Conservation (phyloP, 2,797 vertebrate species). For the Scyliorhinus canicula region DNA sequence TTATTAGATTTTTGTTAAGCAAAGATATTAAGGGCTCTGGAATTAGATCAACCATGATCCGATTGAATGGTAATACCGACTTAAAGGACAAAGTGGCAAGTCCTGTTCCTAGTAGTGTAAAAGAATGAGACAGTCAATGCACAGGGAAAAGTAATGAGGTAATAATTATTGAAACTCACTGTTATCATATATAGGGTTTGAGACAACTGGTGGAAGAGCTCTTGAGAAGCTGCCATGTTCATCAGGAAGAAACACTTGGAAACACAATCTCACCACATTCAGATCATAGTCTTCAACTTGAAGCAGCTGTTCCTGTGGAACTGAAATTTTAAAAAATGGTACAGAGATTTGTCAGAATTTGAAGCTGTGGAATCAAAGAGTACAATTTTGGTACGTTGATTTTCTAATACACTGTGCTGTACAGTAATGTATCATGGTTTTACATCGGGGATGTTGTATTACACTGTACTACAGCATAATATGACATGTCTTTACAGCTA, state of each 20-base stretch:
- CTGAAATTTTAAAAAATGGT: constrained; percentile 52
- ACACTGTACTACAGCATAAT: background rate
- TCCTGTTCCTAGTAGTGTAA: background rate
- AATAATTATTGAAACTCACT: constrained; percentile 60
- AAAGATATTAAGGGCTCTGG: too few relatives aligned
- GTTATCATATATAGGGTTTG: constrained; percentile 97
- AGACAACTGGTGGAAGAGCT: constrained; percentile 73
- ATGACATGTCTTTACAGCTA: background rate
- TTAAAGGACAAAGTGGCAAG: background rate
- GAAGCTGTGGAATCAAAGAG: background rate
- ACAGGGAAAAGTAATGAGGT: background rate
- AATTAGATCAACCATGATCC: too few relatives aligned
- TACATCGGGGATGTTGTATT: background rate
- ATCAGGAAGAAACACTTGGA: constrained; percentile 86
- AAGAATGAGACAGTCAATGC: background rate
- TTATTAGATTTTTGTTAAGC: too few relatives aligned
- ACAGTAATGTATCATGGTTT: background rate
- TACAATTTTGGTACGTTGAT: background rate
- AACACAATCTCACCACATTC: constrained; percentile 93
- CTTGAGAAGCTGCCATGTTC: constrained; percentile 71
- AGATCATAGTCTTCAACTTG: constrained; percentile 89
- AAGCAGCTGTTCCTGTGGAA: constrained; percentile 79
- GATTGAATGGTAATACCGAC: too few relatives aligned
- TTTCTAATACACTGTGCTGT: background rate
- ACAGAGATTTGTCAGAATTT: background rate